These are phyloP conservation scores for Nezara viridula DNA, from an alignment of 2,888 invertebrate species.

Conservation along the genomic window DNA sequence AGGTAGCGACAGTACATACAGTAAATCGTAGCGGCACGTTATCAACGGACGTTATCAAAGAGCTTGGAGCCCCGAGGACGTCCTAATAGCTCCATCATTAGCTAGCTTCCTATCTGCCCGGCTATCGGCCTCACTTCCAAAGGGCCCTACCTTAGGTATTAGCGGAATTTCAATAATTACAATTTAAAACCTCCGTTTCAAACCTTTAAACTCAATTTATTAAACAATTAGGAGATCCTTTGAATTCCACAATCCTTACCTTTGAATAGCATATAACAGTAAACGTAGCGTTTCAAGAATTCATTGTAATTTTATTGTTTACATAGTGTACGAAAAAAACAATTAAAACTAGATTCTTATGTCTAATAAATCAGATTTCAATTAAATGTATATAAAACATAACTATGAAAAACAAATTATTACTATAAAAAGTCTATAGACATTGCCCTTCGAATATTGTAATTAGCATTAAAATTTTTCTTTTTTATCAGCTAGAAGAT, in stretches of 20 bases:
- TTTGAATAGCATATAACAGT: not conserved
- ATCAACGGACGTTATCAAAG: not conserved
- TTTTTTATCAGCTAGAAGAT: no score
- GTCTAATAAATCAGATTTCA: no score
- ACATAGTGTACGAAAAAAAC: no score
- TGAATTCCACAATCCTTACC: not conserved
- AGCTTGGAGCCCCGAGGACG: not conserved
- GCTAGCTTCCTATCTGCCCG: not conserved
- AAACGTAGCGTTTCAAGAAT: not conserved
- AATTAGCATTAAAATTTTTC: no score
- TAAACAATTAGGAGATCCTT: not conserved
- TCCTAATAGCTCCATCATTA: slow-evolving; percentile 42
- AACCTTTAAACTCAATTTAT: not conserved
- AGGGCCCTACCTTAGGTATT: not conserved
- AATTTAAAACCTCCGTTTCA: not conserved
- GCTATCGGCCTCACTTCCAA: not conserved
- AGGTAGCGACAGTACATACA: not conserved
- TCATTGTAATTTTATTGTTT: no score
- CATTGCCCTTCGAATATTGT: no score
- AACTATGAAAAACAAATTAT: no score
- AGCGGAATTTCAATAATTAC: slow-evolving; percentile 30
- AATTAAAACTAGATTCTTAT: no score
- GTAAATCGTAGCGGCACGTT: not conserved
- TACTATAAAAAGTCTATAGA: no score
- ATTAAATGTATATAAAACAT: no score